Conservation (phyloP, 2,888 invertebrate genomes). For the Strigamia crassipes region DNA sequence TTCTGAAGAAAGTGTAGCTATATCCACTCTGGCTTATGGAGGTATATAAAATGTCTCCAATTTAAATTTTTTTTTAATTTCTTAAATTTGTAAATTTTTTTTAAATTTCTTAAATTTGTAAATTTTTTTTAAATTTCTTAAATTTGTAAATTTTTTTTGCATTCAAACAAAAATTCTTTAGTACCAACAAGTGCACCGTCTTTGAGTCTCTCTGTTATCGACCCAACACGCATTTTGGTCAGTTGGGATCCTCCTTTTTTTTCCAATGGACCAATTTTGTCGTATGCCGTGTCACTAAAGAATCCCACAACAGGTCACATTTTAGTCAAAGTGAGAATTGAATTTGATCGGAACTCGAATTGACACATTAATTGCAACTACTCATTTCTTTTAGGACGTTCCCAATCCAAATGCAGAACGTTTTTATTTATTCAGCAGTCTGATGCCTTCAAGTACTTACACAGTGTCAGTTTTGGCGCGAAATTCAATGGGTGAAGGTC, state of each 20-base stretch:
- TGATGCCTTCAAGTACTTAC: conserved; percentile 73
- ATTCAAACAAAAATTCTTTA: conserved; percentile 55
- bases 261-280: conserved; percentile 84
- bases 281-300: conserved; percentile 77
- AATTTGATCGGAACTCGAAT: not conserved
- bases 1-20: conserved; percentile 56
- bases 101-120: not conserved
- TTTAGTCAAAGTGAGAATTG: conserved; percentile 68
- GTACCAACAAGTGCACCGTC: conserved; percentile 76
- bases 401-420: conserved; percentile 71
- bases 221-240: conserved; percentile 80
- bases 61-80: not conserved
- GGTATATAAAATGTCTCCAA: conserved; percentile 53
- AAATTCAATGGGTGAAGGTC: conserved; percentile 80
- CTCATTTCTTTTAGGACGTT: conserved; percentile 68
- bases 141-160: not conserved
- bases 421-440: conserved; percentile 77
- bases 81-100: not conserved
- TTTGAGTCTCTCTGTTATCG: conserved; percentile 71
- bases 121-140: not conserved
- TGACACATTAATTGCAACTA: not conserved
- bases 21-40: conserved; percentile 58
- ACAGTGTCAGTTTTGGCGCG: conserved; percentile 78
- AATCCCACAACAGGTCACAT: conserved; percentile 66
- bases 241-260: conserved; percentile 87